Conservation (phyloP, 2,888 invertebrate genomes). For the Tridacna gigas region DNA sequence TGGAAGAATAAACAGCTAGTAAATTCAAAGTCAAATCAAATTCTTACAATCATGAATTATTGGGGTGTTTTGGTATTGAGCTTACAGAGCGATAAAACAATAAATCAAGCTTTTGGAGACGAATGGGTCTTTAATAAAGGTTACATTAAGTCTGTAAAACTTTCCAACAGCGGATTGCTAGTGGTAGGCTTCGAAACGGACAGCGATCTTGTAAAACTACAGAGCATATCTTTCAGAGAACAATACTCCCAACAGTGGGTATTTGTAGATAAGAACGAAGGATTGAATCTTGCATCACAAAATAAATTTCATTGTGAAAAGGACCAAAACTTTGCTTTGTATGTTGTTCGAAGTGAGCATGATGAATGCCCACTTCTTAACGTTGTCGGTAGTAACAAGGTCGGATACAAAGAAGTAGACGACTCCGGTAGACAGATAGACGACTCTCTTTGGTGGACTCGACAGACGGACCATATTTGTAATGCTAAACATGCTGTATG, state of each 20-base stretch:
- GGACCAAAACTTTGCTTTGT: neutral
- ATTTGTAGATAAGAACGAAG: constrained; percentile 5
- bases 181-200: neutral
- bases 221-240: neutral
- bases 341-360: constrained; percentile 22
- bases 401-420: neutral
- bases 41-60: neutral
- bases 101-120: neutral
- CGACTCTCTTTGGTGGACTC: constrained; percentile 6
- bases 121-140: constrained; percentile 3
- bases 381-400: neutral
- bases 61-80: neutral
- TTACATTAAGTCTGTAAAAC: neutral
- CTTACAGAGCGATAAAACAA: neutral
- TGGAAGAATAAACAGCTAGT: neutral
- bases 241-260: neutral
- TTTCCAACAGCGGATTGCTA: neutral
- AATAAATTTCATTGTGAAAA: constrained; percentile 18
- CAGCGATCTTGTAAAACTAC: neutral
- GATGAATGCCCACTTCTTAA: constrained; percentile 14
- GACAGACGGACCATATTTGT: constrained; percentile 6
- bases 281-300: neutral
- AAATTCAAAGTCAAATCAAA: neutral
- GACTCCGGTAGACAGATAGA: constrained; percentile 3
- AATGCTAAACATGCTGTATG: neutral